Evolutionary conservation across 2,113 vertebrate genomes (phyloP), one percentile per base, ranked within the genome.

Genomic region (Pseudopipra pipra): DNA sequence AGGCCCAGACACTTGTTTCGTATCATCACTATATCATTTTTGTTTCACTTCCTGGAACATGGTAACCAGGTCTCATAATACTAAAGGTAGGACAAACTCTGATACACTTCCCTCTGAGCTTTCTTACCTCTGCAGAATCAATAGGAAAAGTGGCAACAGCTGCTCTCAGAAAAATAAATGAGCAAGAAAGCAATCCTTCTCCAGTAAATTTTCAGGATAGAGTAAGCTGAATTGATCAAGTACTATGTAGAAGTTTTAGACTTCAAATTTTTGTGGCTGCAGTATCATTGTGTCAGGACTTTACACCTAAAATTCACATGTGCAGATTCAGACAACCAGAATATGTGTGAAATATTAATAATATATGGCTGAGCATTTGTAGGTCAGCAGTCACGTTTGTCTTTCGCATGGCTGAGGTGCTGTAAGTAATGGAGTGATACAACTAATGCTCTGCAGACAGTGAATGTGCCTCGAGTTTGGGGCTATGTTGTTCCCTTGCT

Each of bases 331-430:
- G n/a, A 49, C 58, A 88, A 33, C 35, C 15, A 14, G 43, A 67
- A 68, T 23, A 19, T 25, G 4, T 16, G 16, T 63, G 62, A 63
- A 67, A 49, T 59, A 31, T 4, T 58, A 54, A 43, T 46, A 62
- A 43, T 10, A 27, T 41, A 13, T 31, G 46, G 33, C 33, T 47
- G 67, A 27, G 27, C 47, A 52, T 39, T 73, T 76, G 30, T 44
- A 41, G 22, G 14, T 54, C 44, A 55, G 33, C 13, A 18, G 58
- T 83, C 18, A 2, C 37, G 47, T 55, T 31, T 35, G 49, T 37
- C 37, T 43, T 55, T 83, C 2, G 1, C 12, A 3, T 1, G 1
- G 5, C 8, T 8, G 8, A 17, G 19, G 9, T 51, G 37, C 14
- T 46, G 1, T 4, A 65, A 52, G 18, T n/a, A 7, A 28, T 66